phyloP scores from a whole-genome alignment of 2,888 invertebrate species.

The Patella pellucida region DNA sequence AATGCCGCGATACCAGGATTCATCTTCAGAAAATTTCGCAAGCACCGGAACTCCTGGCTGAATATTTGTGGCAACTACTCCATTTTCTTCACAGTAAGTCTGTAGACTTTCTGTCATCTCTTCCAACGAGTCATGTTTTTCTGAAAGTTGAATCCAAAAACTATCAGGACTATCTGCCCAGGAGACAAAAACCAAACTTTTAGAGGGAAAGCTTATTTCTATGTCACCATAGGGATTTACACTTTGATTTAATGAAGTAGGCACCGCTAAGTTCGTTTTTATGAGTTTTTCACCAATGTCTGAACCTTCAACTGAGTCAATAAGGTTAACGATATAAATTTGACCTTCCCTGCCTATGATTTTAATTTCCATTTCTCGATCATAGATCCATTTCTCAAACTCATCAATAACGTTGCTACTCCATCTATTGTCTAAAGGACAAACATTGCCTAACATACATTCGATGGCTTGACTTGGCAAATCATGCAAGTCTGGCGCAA shows the following conservation, averaged over 20 bases:
- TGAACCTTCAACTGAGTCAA: slow-evolving; percentile 36
- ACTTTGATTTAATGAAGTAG: neutral
- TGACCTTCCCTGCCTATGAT: slow-evolving; percentile 32
- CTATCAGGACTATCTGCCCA: slow-evolving; percentile 47
- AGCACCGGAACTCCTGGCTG: slow-evolving; percentile 42
- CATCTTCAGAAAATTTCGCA: slow-evolving; percentile 55
- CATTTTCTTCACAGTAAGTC: slow-evolving; percentile 39
- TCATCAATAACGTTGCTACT: slow-evolving; percentile 37
- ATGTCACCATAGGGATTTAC: slow-evolving; percentile 25
- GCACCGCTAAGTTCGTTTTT: neutral
- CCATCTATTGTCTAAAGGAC: slow-evolving; percentile 36
- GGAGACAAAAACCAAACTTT: slow-evolving; percentile 43
- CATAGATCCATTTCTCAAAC: slow-evolving; percentile 43
- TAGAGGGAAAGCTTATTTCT: slow-evolving; percentile 20
- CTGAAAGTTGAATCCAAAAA: slow-evolving; percentile 50
- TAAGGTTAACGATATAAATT: slow-evolving; percentile 37
- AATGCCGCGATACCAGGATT: slow-evolving; percentile 57
- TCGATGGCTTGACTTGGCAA: slow-evolving; percentile 52
- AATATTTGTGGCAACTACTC: slow-evolving; percentile 22
- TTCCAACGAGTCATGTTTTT: slow-evolving; percentile 38
- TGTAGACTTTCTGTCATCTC: slow-evolving; percentile 44
- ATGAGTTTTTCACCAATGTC: slow-evolving; percentile 39
- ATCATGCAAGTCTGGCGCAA: slow-evolving; percentile 47
- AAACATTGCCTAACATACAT: slow-evolving; percentile 47
- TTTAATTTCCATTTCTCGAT: slow-evolving; percentile 43